phyloP scores from a whole-genome alignment of 1,140 invertebrate genomes.

The Rhyzopertha dominica region DNA sequence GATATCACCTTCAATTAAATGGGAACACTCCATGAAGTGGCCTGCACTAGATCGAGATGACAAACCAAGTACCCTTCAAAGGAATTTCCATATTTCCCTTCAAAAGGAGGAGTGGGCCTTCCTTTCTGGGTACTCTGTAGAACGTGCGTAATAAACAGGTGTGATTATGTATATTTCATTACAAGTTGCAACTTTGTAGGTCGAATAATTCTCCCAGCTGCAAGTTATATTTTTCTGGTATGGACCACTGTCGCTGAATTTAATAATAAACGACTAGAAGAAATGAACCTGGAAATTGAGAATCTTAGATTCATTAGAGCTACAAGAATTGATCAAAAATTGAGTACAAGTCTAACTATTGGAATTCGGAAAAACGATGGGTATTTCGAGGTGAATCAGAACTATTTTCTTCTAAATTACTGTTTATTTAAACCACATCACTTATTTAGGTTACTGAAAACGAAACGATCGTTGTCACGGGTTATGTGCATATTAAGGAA shows the following conservation, averaged over 20 bases:
- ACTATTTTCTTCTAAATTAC: too few species aligned
- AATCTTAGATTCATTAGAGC: slow-evolving; percentile 80
- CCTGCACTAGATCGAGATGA: slow-evolving; percentile 26
- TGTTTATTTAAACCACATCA: too few species aligned
- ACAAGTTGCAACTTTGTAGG: slow-evolving; percentile 47
- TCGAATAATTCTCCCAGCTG: slow-evolving; percentile 82
- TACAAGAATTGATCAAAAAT: slow-evolving; percentile 71
- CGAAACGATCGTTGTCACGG: too few species aligned
- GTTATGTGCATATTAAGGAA: too few species aligned
- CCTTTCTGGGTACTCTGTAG: slow-evolving; percentile 79
- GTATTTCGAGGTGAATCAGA: slow-evolving; percentile 68
- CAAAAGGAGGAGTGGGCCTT: slow-evolving; percentile 68
- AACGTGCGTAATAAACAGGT: slow-evolving; percentile 50
- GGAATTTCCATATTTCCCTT: slow-evolving; percentile 53
- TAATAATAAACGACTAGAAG: slow-evolving; percentile 59
- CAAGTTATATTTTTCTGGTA: slow-evolving; percentile 76
- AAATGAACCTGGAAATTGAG: slow-evolving; percentile 79
- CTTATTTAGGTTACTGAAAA: too few species aligned
- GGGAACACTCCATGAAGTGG: slow-evolving; percentile 57
- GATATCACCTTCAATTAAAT: slow-evolving; percentile 56
- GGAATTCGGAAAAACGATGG: slow-evolving; percentile 78
- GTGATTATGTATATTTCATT: slow-evolving; percentile 6
- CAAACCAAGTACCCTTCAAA: slow-evolving; percentile 56
- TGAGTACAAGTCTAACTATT: slow-evolving; percentile 65
- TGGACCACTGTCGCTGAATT: slow-evolving; percentile 86